Conservation (phyloP, 2,888 invertebrate species). For the Chrysotoxum bicinctum region DNA sequence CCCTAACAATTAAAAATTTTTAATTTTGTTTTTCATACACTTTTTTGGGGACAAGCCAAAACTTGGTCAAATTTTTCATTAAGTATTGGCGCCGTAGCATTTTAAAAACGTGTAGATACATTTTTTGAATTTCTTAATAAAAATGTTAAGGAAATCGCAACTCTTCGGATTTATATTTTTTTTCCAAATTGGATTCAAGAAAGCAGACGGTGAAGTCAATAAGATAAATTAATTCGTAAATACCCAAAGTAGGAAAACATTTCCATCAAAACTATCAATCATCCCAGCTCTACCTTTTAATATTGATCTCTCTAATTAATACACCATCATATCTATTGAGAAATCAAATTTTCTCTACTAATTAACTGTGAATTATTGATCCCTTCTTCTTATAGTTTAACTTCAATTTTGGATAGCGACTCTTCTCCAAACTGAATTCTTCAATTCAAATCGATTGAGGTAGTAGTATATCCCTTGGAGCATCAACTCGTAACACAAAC, state of each 20-base stretch:
- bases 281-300: not conserved
- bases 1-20: no score
- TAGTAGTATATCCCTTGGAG: not conserved
- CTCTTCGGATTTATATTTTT: no score
- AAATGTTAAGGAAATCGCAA: no score
- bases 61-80: no score
- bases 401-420: not conserved
- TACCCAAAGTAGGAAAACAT: not conserved
- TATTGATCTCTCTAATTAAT: not conserved
- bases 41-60: no score
- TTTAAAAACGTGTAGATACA: no score
- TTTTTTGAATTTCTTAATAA: no score
- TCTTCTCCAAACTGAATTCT: not conserved
- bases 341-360: not conserved
- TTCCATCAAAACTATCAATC: not conserved
- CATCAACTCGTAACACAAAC: conserved; percentile 8
- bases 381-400: not conserved
- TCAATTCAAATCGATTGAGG: not conserved
- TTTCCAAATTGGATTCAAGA: no score
- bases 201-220: not conserved
- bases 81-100: no score
- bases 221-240: not conserved
- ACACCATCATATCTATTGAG: not conserved
- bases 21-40: no score
- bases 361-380: not conserved